These are phyloP conservation scores for Channallabes apus DNA, from an alignment of 2,797 vertebrate genomes.

Conservation along the genomic window DNA sequence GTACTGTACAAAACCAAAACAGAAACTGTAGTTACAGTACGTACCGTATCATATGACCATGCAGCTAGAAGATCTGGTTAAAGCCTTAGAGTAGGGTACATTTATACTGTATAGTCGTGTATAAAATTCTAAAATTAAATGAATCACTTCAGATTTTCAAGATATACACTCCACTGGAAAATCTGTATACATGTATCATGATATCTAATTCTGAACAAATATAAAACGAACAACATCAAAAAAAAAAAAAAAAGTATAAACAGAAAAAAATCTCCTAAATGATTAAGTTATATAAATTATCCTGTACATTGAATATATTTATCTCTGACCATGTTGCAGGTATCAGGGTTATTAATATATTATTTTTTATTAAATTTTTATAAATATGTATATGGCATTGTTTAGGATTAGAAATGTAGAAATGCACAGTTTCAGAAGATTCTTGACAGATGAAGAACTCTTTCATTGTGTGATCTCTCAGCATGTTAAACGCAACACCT, in stretches of 20 bases:
- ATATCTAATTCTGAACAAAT: conserved; percentile 33
- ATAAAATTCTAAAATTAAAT: conserved; percentile 53
- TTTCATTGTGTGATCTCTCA: neutral
- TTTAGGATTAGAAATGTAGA: conserved; percentile 41
- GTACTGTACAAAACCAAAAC: conserved; percentile 83
- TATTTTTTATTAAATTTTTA: conserved; percentile 16
- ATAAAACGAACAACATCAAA: conserved; percentile 13
- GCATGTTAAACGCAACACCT: neutral
- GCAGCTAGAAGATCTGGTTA: conserved; percentile 72
- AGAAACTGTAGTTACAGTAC: conserved; percentile 58
- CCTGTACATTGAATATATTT: conserved; percentile 36
- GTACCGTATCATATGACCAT: conserved; percentile 81
- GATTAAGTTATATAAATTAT: conserved; percentile 27
- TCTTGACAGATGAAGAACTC: conserved; percentile 1
- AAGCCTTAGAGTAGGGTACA: conserved; percentile 55
- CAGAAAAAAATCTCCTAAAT: conserved; percentile 13
- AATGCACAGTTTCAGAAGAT: conserved; percentile 36
- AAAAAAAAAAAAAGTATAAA: neutral
- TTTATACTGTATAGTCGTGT: conserved; percentile 56
- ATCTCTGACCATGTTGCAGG: conserved; percentile 30
- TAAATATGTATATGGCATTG: conserved; percentile 39
- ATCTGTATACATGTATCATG: conserved; percentile 34
- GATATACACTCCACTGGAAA: conserved; percentile 46
- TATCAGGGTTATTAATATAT: conserved; percentile 33
- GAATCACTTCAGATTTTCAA: conserved; percentile 37